phyloP scores from a whole-genome alignment of 2,113 vertebrate genomes.

The Monarcha castaneiventris region DNA sequence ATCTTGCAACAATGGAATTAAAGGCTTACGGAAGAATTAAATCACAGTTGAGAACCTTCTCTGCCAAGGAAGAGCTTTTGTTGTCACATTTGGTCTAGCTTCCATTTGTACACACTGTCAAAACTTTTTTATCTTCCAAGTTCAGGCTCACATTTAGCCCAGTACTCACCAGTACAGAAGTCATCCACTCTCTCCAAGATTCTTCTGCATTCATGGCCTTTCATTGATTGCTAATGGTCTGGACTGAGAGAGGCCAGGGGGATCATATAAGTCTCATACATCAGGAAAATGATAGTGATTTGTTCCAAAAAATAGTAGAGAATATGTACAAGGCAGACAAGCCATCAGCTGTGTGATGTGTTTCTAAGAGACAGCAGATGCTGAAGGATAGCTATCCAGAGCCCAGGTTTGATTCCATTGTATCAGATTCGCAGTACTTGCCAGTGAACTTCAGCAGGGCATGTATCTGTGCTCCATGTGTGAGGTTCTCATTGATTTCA shows the following conservation, averaged over 20 bases:
- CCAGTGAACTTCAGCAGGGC: constrained; percentile 14
- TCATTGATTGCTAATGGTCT: background rate
- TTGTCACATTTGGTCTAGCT: background rate
- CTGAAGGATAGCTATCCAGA: background rate
- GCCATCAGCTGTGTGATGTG: background rate
- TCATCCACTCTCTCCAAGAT: background rate
- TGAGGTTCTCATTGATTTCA: constrained; percentile 13
- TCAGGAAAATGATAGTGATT: background rate
- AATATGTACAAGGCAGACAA: background rate
- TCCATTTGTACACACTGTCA: background rate
- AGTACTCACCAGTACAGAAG: background rate
- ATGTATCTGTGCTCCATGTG: constrained; percentile 45
- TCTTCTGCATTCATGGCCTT: background rate
- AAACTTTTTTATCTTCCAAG: background rate
- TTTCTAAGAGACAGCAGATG: constrained; percentile 38
- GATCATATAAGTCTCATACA: background rate
- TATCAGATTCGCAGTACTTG: background rate
- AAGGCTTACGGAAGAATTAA: background rate
- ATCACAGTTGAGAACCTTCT: background rate
- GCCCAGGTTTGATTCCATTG: background rate
- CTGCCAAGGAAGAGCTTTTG: background rate
- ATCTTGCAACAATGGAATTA: background rate
- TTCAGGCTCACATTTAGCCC: background rate
- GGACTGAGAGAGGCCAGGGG: background rate
- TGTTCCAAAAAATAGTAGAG: background rate